phyloP scores from a whole-genome alignment of 2,113 vertebrate genomes.

The Maccullochella peelii region DNA sequence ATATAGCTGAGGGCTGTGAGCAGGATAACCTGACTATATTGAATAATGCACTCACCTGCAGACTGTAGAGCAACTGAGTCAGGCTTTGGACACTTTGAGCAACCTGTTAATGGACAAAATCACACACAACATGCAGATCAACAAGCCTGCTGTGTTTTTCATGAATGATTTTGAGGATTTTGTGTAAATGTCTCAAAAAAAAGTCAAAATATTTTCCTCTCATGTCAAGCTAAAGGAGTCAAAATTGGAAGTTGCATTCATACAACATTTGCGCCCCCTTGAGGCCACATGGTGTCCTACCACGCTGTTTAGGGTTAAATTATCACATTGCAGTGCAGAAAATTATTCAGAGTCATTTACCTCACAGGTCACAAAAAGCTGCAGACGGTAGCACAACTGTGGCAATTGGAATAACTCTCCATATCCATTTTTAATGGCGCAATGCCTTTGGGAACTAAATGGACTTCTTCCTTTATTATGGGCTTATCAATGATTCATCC shows the following conservation, averaged over 20 bases:
- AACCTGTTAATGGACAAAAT: constrained; percentile 80
- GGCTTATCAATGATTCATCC: constrained; percentile 79
- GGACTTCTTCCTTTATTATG: constrained; percentile 73
- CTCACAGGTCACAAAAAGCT: constrained; percentile 66
- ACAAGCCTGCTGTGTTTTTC: neutral
- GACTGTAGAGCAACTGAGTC: constrained; percentile 93
- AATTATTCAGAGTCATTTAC: constrained; percentile 55
- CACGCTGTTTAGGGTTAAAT: neutral
- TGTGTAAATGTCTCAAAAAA: neutral
- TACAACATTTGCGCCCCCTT: constrained; percentile 53
- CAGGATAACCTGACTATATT: no score
- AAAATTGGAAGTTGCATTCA: neutral
- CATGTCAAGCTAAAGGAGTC: neutral
- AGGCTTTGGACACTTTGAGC: constrained; percentile 92
- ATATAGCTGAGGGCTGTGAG: neutral
- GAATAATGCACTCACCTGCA: constrained; percentile 88
- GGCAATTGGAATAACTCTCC: constrained; percentile 64
- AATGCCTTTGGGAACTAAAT: constrained; percentile 61
- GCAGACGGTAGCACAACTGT: constrained; percentile 54
- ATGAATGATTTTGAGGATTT: neutral
- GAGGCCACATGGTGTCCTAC: constrained; percentile 16
- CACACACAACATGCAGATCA: constrained; percentile 14
- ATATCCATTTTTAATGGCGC: constrained; percentile 77
- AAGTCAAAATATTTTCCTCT: neutral
- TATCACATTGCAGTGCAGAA: constrained; percentile 4